phyloP scores from a whole-genome alignment of 2,113 vertebrate genomes.

The Melanerpes aurifrons region DNA sequence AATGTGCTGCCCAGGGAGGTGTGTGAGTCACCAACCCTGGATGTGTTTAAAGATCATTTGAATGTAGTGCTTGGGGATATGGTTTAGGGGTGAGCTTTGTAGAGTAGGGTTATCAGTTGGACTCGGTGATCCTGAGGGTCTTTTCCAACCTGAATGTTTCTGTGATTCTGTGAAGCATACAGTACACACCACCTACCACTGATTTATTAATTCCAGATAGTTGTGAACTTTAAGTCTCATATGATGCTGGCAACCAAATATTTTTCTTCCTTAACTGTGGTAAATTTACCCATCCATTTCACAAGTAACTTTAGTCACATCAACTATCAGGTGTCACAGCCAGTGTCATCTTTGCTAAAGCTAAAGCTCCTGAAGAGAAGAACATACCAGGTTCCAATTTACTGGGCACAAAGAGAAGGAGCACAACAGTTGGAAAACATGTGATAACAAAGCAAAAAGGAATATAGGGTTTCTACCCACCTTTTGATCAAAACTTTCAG shows the following conservation, averaged over 20 bases:
- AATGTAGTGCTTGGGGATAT: too few species aligned
- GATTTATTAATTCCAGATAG: background rate
- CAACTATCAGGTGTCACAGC: background rate
- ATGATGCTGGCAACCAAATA: background rate
- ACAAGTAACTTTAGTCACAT: background rate
- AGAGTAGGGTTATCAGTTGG: too few species aligned
- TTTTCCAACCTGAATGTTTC: too few species aligned
- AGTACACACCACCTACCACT: background rate
- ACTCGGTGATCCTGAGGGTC: too few species aligned
- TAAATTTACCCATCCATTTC: background rate
- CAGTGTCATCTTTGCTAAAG: background rate
- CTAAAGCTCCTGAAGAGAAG: background rate
- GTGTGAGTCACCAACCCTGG: too few species aligned
- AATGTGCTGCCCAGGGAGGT: too few species aligned
- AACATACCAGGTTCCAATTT: background rate
- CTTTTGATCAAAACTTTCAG: conserved; percentile 96
- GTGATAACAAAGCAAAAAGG: background rate
- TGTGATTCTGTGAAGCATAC: too few species aligned
- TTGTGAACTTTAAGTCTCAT: background rate
- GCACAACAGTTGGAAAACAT: background rate
- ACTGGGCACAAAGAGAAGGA: background rate
- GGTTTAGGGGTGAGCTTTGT: too few species aligned
- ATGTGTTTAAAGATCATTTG: too few species aligned
- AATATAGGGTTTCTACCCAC: conserved; percentile 65
- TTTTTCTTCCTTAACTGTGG: background rate